Evolutionary conservation across 1,140 invertebrate species (phyloP).

Genomic region (Hermetia illucens): DNA sequence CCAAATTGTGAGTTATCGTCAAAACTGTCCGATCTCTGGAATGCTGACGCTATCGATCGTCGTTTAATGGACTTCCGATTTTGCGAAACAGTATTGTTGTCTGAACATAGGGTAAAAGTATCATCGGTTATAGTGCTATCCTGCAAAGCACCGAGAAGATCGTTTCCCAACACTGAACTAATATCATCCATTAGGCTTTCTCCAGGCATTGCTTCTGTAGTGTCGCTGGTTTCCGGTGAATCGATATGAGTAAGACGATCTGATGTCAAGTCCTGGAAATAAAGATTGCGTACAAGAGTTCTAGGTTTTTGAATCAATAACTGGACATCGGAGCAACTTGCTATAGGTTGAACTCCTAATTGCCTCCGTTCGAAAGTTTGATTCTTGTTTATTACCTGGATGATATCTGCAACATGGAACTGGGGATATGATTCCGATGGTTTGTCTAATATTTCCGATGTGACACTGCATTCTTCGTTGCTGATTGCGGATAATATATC

Average conservation of each 20-base stretch:
- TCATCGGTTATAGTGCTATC: slow-evolving; percentile 52
- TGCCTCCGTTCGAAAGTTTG: too few species aligned
- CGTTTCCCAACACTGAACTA: slow-evolving; percentile 53
- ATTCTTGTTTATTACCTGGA: slow-evolving; percentile 15
- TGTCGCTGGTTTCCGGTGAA: slow-evolving; percentile 63
- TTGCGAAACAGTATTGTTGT: slow-evolving; percentile 32
- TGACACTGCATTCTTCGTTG: slow-evolving; percentile 50
- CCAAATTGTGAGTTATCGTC: slow-evolving; percentile 43
- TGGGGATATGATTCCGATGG: slow-evolving; percentile 9
- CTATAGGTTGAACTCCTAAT: too few species aligned
- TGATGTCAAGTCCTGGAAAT: too few species aligned
- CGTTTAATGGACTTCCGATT: slow-evolving; percentile 14
- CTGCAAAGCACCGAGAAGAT: slow-evolving; percentile 45
- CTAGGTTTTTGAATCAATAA: slow-evolving; percentile 24
- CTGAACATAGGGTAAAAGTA: slow-evolving; percentile 45
- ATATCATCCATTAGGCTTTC: slow-evolving; percentile 63
- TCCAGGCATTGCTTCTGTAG: slow-evolving; percentile 51
- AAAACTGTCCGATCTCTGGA: slow-evolving; percentile 28
- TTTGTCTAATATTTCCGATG: slow-evolving; percentile 44
- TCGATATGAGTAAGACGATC: slow-evolving; percentile 60
- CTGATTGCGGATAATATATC: slow-evolving; percentile 49
- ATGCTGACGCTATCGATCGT: slow-evolving; percentile 20
- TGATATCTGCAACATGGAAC: slow-evolving; percentile 22
- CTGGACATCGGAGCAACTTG: slow-evolving; percentile 35
- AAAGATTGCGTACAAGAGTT: slow-evolving; percentile 36